Evolutionary conservation across 2,113 vertebrate genomes (phyloP).

Genomic region (Salvelinus fontinalis): DNA sequence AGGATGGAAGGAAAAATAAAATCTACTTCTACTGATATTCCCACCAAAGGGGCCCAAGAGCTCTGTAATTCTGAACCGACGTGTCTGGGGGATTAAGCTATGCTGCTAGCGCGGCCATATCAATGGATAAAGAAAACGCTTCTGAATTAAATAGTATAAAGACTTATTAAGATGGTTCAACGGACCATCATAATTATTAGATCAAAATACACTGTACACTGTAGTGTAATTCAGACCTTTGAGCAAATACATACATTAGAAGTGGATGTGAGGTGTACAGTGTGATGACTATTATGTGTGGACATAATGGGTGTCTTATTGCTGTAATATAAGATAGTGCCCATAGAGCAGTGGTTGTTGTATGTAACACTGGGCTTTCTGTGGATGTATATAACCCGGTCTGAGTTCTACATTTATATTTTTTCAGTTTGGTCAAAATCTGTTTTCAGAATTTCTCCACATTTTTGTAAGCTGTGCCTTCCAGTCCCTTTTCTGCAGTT

Average conservation of each 20-base stretch:
- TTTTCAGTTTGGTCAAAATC: constrained; percentile 3
- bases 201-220: background rate
- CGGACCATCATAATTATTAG: background rate
- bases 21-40: background rate
- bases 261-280: background rate
- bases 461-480: constrained; percentile 9
- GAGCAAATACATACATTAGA: background rate
- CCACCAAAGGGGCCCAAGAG: background rate
- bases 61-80: background rate
- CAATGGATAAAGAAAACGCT: background rate
- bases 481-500: constrained; percentile 2
- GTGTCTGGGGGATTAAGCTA: background rate
- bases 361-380: background rate
- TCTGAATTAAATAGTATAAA: background rate
- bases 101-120: background rate
- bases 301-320: background rate
- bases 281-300: background rate
- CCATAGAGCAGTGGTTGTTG: background rate
- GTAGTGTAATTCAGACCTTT: background rate
- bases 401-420: background rate
- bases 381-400: background rate
- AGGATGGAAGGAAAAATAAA: background rate
- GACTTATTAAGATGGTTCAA: background rate
- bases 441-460: constrained; percentile 16
- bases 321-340: background rate